These are phyloP conservation scores for Aphrophora alni DNA, from an alignment of 2,888 invertebrate species.

Conservation along the genomic window DNA sequence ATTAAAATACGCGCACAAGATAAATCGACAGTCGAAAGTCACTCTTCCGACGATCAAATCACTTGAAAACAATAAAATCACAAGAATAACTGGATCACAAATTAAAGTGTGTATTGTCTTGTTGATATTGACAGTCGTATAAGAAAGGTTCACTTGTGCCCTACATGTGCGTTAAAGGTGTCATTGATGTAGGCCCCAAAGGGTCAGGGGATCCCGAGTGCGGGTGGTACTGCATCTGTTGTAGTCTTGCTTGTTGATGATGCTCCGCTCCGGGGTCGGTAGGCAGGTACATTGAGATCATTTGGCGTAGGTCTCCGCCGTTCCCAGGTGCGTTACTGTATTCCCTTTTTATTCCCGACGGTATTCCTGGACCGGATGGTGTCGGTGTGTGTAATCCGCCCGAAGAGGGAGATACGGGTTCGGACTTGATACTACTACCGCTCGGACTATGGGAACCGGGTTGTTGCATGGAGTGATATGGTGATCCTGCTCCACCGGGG, in stretches of 20 bases:
- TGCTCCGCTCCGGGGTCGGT: slow-evolving; percentile 65
- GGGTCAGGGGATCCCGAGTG: slow-evolving; percentile 70
- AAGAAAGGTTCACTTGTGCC: slow-evolving; percentile 52
- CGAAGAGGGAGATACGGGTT: slow-evolving; percentile 76
- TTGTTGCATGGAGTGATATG: slow-evolving; percentile 73
- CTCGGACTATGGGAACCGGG: slow-evolving; percentile 77
- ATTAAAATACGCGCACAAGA: not conserved
- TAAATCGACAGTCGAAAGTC: not conserved
- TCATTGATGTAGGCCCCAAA: slow-evolving; percentile 55
- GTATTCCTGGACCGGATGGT: slow-evolving; percentile 55
- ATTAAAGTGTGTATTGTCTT: slow-evolving; percentile 43
- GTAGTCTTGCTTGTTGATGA: slow-evolving; percentile 57
- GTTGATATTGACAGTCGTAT: slow-evolving; percentile 48
- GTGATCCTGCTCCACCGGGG: slow-evolving; percentile 68
- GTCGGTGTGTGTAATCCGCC: slow-evolving; percentile 64
- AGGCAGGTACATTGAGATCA: slow-evolving; percentile 79
- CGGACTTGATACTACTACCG: slow-evolving; percentile 87
- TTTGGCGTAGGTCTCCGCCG: slow-evolving; percentile 68
- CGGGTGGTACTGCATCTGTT: slow-evolving; percentile 59
- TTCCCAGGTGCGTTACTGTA: slow-evolving; percentile 59
- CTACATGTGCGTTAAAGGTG: slow-evolving; percentile 72
- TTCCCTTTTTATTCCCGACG: slow-evolving; percentile 70
- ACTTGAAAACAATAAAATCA: not conserved
- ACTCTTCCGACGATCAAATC: not conserved
- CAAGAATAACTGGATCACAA: slow-evolving; percentile 45